These are phyloP conservation scores for Pandion haliaetus DNA, from an alignment of 2,113 vertebrate genomes.

Conservation along the genomic window DNA sequence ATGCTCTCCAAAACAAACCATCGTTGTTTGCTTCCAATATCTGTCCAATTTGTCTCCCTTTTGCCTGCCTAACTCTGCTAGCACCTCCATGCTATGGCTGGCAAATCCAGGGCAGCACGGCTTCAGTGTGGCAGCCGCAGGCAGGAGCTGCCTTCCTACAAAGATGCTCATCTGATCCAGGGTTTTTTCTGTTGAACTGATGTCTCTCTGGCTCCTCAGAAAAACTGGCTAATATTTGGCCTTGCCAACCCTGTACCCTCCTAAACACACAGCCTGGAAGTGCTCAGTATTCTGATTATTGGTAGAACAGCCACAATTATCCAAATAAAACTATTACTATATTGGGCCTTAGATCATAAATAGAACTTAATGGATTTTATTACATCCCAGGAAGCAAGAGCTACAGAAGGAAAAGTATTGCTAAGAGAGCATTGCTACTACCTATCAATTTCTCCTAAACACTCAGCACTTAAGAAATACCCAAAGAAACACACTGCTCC, in stretches of 20 bases:
- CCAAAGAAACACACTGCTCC: slow-evolving; percentile 18
- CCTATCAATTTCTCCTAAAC: slow-evolving; percentile 63
- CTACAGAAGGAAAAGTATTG: slow-evolving; percentile 39
- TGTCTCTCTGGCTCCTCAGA: not conserved
- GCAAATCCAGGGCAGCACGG: not conserved
- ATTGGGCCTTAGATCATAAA: slow-evolving; percentile 33
- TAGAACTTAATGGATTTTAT: slow-evolving; percentile 66
- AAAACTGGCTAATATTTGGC: not conserved
- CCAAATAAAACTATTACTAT: slow-evolving; percentile 60
- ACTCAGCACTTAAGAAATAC: slow-evolving; percentile 61
- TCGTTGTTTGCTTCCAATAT: not conserved
- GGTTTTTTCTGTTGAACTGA: not conserved
- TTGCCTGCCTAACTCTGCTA: not conserved
- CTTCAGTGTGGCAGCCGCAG: accelerated
- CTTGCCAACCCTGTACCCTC: not conserved
- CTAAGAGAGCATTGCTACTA: slow-evolving; percentile 16
- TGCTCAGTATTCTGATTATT: not conserved
- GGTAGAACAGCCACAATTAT: slow-evolving; percentile 31
- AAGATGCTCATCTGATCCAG: not conserved
- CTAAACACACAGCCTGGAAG: not conserved
- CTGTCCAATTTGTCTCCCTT: not conserved
- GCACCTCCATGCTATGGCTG: not conserved
- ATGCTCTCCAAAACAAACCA: not conserved
- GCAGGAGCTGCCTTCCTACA: not conserved
- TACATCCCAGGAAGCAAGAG: slow-evolving; percentile 47